Evolutionary conservation across 30 jellyfish, hydroid and myxozoan species (phyloP).

Genomic region (Sanderia malayensis): DNA sequence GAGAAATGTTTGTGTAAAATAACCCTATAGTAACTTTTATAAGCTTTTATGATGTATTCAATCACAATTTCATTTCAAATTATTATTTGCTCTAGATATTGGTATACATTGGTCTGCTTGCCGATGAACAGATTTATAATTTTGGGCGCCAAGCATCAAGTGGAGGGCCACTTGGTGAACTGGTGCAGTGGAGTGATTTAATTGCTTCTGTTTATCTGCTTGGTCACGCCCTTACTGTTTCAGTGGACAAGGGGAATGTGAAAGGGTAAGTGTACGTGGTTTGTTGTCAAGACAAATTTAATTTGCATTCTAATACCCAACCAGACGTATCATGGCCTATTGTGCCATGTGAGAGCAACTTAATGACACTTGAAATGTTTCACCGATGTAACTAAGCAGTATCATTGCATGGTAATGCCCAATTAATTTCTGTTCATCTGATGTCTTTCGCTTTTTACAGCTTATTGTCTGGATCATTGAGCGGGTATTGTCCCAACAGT

Average conservation of each 20-base stretch:
- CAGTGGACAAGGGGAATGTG: conserved; percentile 32
- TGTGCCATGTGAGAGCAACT: too few relatives aligned
- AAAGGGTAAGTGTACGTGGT: conserved; percentile 21
- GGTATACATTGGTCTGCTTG: conserved; percentile 87
- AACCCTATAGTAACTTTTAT: too few relatives aligned
- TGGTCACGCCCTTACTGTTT: conserved; percentile 83
- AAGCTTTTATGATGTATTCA: too few relatives aligned
- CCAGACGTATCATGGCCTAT: too few relatives aligned
- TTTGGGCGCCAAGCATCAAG: conserved; percentile 70
- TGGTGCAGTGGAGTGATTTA: conserved; percentile 95
- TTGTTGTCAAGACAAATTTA: too few relatives aligned
- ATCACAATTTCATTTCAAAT: too few relatives aligned
- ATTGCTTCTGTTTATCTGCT: conserved; percentile 75
- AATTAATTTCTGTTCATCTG: background rate
- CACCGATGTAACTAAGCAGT: too few relatives aligned
- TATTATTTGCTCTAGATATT: conserved; percentile 48
- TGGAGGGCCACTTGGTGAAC: conserved; percentile 98
- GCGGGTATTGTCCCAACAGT: conserved; percentile 63
- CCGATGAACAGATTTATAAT: conserved; percentile 78
- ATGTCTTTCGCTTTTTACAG: background rate
- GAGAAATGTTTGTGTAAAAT: too few relatives aligned
- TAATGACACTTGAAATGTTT: too few relatives aligned
- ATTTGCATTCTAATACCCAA: too few relatives aligned
- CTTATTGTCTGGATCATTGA: conserved; percentile 22
- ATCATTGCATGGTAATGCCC: too few relatives aligned